Evolutionary conservation across 2,888 invertebrate species (phyloP).

Genomic region (Heliconius aoede): DNA sequence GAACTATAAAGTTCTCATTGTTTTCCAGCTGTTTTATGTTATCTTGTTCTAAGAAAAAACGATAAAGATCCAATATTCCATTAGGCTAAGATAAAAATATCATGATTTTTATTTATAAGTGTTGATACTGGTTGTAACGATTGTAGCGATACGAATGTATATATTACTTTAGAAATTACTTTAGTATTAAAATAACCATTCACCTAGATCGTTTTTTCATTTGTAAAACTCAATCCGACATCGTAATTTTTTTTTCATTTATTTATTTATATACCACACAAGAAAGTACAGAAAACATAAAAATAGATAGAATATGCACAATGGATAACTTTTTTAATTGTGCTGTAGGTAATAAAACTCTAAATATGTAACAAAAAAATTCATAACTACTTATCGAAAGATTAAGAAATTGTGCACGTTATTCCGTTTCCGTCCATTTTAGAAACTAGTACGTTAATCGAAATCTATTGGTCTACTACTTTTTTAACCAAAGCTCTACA

Average conservation of each 20-base stretch:
- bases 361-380: background rate
- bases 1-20: constrained; percentile 31
- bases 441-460: background rate
- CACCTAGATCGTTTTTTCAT: too few relatives aligned
- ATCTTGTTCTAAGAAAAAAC: constrained; percentile 14
- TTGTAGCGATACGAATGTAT: too few relatives aligned
- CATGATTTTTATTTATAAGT: constrained; percentile 4
- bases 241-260: too few relatives aligned
- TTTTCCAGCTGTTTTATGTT: constrained; percentile 21
- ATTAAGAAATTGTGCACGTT: background rate
- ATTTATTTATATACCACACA: too few relatives aligned
- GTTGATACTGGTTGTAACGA: background rate
- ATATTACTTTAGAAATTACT: too few relatives aligned
- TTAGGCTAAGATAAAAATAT: background rate
- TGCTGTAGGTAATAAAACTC: background rate
- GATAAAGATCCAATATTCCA: constrained; percentile 21
- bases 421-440: background rate
- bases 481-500: background rate
- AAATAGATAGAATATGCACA: too few relatives aligned
- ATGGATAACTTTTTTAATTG: too few relatives aligned
- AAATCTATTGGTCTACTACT: background rate
- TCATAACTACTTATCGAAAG: background rate
- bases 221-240: too few relatives aligned
- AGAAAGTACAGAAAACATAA: too few relatives aligned
- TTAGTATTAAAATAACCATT: too few relatives aligned